phyloP scores from a whole-genome alignment of 1,140 invertebrate genomes.

The Drosophila hydei region DNA sequence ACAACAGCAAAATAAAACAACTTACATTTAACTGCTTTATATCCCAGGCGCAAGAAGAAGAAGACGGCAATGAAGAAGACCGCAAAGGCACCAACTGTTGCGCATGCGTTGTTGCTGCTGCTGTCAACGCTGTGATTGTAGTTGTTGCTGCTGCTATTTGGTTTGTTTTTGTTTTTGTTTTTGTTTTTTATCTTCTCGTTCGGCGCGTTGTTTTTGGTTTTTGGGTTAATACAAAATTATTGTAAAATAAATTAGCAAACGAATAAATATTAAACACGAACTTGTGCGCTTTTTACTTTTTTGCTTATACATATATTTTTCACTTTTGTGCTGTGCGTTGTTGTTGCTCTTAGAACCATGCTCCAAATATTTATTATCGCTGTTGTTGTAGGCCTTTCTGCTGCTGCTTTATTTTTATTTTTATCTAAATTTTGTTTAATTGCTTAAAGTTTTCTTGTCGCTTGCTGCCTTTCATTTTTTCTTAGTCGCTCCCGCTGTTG shows the following conservation, averaged over 20 bases:
- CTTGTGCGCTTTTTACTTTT: conserved; percentile 11
- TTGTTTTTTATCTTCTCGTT: conserved; percentile 29
- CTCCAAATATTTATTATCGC: conserved; percentile 32
- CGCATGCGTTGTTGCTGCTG: conserved; percentile 35
- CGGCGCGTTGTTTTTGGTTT: conserved; percentile 44
- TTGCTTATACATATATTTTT: neutral
- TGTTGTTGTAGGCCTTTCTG: conserved; percentile 17
- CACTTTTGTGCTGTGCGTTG: conserved; percentile 18
- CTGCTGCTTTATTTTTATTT: conserved; percentile 15
- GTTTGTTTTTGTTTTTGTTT: conserved; percentile 37
- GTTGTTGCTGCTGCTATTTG: conserved; percentile 14
- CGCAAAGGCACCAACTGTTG: conserved; percentile 29
- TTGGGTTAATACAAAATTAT: conserved; percentile 77
- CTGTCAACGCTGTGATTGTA: conserved; percentile 10
- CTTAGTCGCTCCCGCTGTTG: conserved; percentile 32
- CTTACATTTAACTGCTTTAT: conserved; percentile 72
- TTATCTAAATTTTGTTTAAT: conserved; percentile 62
- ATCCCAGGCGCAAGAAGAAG: conserved; percentile 45
- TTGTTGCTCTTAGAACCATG: conserved; percentile 36
- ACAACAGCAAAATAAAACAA: conserved; percentile 12
- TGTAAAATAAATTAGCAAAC: conserved; percentile 74
- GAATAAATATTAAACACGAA: conserved; percentile 65
- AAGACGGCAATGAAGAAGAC: conserved; percentile 21
- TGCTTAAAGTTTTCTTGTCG: conserved; percentile 60
- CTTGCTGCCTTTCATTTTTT: conserved; percentile 68